Base-by-base conservation (phyloP, 2,113 vertebrate genomes). In the Hypanus sabinus region DNA sequence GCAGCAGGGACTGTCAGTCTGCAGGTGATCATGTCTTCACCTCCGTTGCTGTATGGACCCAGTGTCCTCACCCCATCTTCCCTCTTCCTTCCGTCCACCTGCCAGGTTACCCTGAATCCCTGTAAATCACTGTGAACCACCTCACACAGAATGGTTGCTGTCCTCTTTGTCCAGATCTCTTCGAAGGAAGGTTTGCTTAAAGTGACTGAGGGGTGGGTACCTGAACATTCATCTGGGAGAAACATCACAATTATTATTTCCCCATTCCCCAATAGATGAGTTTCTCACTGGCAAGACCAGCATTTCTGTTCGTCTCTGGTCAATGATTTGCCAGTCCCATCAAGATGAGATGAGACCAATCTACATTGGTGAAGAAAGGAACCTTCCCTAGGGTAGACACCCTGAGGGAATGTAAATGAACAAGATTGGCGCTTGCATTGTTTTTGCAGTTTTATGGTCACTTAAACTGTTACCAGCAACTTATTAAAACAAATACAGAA, bases 121-220 rank as follows among this genome's bases (percentile, higher is more conserved):
- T n/a, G 11, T 65, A 65, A 88, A 88, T 88, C 57, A 88, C 57
- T 0, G 6, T 65, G 57, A 18, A 88, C 57, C 57, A 88, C 57
- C 57, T 27, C 12, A n/a, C 85, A 88, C 85, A 14, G 16, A 88
- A 27, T 60, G 11, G 85, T 11, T 30, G 85, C 85, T 1, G 57
- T 46, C 62, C 60, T 62, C 27, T 88, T 88, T 11, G 27, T 88
- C 85, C 85, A 88, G 85, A 88, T 65, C 85, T 88, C 85, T 33
- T 65, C 27, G 1, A 88, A 88, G 14, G 85, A 60, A 65, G 85
- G 85, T n/a, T 88, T 88, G 27, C 85, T 88, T 65, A 88, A 65
- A 30, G 85, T 88, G 85, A 88, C 85, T 5, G 57, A 88, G 85
- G 36, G 60, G 4, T 27, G 11, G 30, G 57, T 33, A 12, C 65